A percentile compares a stretch with the other conserved stretches of the same genome.
Conservation (phyloP, 2,888 invertebrate genomes). For the Cyrtodaria siliqua region DNA sequence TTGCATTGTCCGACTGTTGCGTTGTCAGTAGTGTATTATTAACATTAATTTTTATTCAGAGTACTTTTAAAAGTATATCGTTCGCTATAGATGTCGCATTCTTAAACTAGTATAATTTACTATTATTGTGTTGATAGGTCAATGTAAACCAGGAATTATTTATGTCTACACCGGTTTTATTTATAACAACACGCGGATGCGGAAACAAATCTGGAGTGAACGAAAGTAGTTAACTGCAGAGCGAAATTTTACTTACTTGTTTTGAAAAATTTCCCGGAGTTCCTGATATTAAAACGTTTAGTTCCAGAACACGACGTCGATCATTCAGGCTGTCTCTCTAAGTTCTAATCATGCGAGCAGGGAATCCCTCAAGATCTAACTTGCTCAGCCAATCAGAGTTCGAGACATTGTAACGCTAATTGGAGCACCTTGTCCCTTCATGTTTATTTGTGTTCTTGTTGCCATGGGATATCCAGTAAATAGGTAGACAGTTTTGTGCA, state of each 20-base stretch:
- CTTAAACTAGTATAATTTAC: no score
- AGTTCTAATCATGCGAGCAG: background rate
- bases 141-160: background rate
- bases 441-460: slow-evolving; percentile 68
- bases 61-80: no score
- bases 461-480: slow-evolving; percentile 63
- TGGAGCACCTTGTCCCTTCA: slow-evolving; percentile 24
- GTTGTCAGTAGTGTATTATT: no score
- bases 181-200: background rate
- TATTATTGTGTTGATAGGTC: slow-evolving; percentile 7
- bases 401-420: slow-evolving; percentile 1
- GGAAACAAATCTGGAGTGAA: background rate
- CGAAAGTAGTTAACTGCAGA: background rate
- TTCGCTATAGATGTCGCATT: no score
- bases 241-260: no score
- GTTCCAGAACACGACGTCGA: no score
- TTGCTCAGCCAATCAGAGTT: slow-evolving; percentile 48
- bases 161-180: slow-evolving; percentile 10
- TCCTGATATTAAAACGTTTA: no score
- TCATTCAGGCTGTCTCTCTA: no score
- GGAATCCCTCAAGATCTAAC: slow-evolving; percentile 48
- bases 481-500: slow-evolving; percentile 52
- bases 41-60: no score
- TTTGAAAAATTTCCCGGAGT: no score
- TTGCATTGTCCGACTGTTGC: no score